Percentiles rank a stretch among this genome's conserved stretches.
Conservation (phyloP, 2,888 invertebrate genomes). For the Sceliomorpha sp. region DNA sequence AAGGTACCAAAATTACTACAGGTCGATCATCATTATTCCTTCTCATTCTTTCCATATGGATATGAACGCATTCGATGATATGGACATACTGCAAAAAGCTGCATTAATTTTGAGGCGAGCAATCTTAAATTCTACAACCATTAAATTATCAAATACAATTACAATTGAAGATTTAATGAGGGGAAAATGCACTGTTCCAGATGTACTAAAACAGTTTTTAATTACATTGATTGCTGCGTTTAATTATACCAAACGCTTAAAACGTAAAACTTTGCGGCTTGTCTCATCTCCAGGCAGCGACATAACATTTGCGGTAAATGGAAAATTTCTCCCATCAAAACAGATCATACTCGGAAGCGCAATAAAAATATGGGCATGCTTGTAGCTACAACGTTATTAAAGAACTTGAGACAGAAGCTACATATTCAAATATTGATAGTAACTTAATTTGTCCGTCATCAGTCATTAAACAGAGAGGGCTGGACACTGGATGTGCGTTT, state of each 20-base stretch:
- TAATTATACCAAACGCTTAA: neutral
- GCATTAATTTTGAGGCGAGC: slow-evolving; percentile 4
- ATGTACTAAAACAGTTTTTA: slow-evolving; percentile 23
- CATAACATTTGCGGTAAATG: slow-evolving; percentile 29
- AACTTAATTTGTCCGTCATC: slow-evolving; percentile 34
- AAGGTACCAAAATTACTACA: too few relatives aligned
- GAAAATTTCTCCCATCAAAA: slow-evolving; percentile 30
- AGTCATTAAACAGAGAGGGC: slow-evolving; percentile 14
- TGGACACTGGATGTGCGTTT: slow-evolving; percentile 51
- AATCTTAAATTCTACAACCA: slow-evolving; percentile 1
- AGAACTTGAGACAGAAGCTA: slow-evolving; percentile 56
- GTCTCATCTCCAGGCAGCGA: slow-evolving; percentile 8
- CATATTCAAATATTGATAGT: slow-evolving; percentile 16
- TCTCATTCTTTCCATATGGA: too few relatives aligned
- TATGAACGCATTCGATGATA: too few relatives aligned
- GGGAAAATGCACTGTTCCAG: slow-evolving; percentile 38
- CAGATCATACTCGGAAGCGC: slow-evolving; percentile 32
- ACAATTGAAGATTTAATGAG: neutral
- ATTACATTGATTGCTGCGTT: neutral
- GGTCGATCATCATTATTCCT: too few relatives aligned
- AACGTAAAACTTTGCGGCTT: too few relatives aligned
- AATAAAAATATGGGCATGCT: slow-evolving; percentile 29
- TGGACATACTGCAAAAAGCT: neutral
- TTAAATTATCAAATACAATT: slow-evolving; percentile 11
- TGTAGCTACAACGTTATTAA: slow-evolving; percentile 29